These are phyloP conservation scores for Allolobophora icterica DNA, from an alignment of 2,888 invertebrate genomes.

Conservation along the genomic window DNA sequence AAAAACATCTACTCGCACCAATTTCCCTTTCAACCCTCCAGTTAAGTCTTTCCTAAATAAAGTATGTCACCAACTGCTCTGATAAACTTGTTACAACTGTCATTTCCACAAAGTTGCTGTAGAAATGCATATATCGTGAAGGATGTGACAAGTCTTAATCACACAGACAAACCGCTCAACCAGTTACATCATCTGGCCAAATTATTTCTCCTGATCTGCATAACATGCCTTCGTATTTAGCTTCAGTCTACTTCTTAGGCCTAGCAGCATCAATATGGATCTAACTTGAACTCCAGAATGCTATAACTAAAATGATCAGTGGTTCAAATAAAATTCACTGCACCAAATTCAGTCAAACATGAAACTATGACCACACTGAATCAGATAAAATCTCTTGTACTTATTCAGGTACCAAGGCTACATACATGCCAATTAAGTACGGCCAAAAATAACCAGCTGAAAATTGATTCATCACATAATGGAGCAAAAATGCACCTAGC, in stretches of 20 bases:
- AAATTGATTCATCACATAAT: not conserved
- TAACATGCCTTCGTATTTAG: not conserved
- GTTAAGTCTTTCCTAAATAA: not conserved
- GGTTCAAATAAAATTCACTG: not conserved
- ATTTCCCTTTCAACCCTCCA: not conserved
- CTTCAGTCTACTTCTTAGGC: constrained; percentile 4
- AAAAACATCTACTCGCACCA: not conserved
- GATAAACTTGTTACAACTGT: not conserved
- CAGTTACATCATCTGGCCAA: not conserved
- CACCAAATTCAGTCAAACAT: not conserved
- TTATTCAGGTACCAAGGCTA: not conserved
- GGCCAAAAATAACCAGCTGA: not conserved
- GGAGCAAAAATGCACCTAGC: not conserved
- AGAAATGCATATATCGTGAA: not conserved
- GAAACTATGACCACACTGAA: not conserved
- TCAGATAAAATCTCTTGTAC: not conserved
- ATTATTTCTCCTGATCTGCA: not conserved
- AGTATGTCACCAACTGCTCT: not conserved
- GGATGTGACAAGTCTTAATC: not conserved
- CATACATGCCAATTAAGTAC: not conserved
- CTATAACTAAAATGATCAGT: not conserved
- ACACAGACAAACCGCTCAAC: not conserved
- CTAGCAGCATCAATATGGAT: not conserved
- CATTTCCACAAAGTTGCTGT: not conserved
- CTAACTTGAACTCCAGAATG: not conserved